phyloP scores from a whole-genome alignment of 2,888 invertebrate genomes.

The Molanna angustata region DNA sequence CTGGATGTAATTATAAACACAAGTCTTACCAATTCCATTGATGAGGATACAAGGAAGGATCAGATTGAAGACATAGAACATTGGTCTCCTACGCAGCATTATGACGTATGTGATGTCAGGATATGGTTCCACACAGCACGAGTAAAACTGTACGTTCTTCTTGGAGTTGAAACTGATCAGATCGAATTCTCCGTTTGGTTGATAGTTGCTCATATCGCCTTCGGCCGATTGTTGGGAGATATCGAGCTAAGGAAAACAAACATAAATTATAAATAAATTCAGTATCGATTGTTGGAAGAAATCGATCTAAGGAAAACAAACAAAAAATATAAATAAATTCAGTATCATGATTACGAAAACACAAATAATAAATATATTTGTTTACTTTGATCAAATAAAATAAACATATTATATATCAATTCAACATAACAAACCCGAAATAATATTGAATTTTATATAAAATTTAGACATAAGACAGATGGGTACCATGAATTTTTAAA shows the following conservation, averaged over 20 bases:
- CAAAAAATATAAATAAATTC: too few relatives aligned
- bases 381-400: background rate
- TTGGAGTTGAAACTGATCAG: conserved; percentile 73
- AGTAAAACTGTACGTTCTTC: conserved; percentile 71
- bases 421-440: background rate
- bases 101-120: conserved; percentile 83
- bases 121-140: conserved; percentile 79
- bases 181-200: conserved; percentile 89
- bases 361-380: background rate
- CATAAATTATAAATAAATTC: too few relatives aligned
- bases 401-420: background rate
- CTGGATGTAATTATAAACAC: too few relatives aligned
- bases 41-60: conserved; percentile 82
- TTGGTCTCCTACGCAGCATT: conserved; percentile 69
- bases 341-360: too few relatives aligned
- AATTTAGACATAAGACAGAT: too few relatives aligned
- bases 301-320: too few relatives aligned
- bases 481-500: too few relatives aligned
- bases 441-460: too few relatives aligned
- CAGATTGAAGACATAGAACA: conserved; percentile 84
- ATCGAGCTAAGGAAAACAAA: conserved; percentile 57
- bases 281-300: too few relatives aligned
- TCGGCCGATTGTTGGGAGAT: conserved; percentile 73
- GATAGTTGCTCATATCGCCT: conserved; percentile 85
- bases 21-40: conserved; percentile 71